Base-by-base conservation (phyloP, 2,797 vertebrate species). In the Argentina silus region DNA sequence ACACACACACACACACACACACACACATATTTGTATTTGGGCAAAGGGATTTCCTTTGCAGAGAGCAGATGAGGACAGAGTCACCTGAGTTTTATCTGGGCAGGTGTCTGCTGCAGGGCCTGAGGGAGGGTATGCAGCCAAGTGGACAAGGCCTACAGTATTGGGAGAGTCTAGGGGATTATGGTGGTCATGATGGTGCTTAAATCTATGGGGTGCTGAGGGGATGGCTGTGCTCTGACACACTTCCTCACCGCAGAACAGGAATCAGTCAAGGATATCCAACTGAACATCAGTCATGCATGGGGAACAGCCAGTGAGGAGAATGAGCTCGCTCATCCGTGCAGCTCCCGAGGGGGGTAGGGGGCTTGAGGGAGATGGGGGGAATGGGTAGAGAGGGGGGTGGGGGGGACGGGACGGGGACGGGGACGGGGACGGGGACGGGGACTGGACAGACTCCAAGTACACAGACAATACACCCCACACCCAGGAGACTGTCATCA, bases 221-320 rank as follows among this genome's bases (percentile, higher is more conserved):
- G 81, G 86, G 80, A 83, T 17, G 78, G 70, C 77, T 64, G 73
- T 67, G 75, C 76, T 82, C 77, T 82, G 82, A 88, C 87, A 7
- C 81, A 73, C 71, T 66, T 81, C 70, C 69, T 82, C 73, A 85
- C 82, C 7, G 65, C 80, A 47, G 84, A 89, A 79, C 60, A 85
- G 67, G 87, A 93, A 83, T 90, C 87, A 87, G 86, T 92, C 87
- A 90, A 90, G 90, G 86, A 88, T 89, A 90, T 88, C 91, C 91
- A 91, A 89, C 86, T 85, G 84, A 89, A 86, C 86, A 90, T 93
- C 91, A 91, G 89, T 91, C 90, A 93, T 93, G 92, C 89, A 90
- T 92, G 89, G 80, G 83, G 86, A 90, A 86, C 87, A 89, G 88
- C 90, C 91, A 90, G 89, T 51, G n/a, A 91, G 90, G 88, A 92